Base-by-base conservation (phyloP, 2,888 invertebrate genomes). In the Yponomeuta sedellus region DNA sequence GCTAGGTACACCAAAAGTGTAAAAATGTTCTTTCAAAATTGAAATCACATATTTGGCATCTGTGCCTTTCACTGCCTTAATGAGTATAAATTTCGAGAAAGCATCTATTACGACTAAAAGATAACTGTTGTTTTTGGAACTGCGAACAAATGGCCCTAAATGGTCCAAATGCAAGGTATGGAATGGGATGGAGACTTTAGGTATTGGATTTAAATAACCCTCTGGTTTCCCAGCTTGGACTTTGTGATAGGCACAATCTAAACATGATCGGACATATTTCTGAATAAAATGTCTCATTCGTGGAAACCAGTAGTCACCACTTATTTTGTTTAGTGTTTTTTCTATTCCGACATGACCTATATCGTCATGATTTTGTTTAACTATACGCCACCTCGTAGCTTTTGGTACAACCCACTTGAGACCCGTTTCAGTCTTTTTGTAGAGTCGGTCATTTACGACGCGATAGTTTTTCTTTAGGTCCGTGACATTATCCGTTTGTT, bases 341-440 rank as follows among this genome's bases (percentile, higher is more conserved):
- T 74, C 72, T 19, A 71, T 66, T 1, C 68, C 69, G 63, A 70
- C 74, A 67, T 76, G 74, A 19, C 75, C 76, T 0, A 70, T 57
- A 59, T 68, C 66, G 19, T 77, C 75, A 67, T 77, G 74, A 40
- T 68, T 68, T 65, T 19, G 44, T 63, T 66, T 66, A 16, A 73
- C 67, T 25, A 75, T 67, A 57, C 71, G 68, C 64, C 69, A 64
- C 66, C 70, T 40, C 16, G 67, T 65, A 56, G 67, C 68, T 44
- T 67, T 66, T 16, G 73, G 72, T 6, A 73, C 70, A 12, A 70
- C 67, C 67, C 71, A 70, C 66, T 71, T 69, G 56, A 68, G 57
- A 57, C 69, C 69, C 10, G 66, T 11, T 34, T 61, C 67, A 11
- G 69, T 67, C 16, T 68, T 70, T 11, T 72, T 68, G 62, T 68